A percentile compares a stretch with the other conserved stretches of the same genome.
These are phyloP conservation scores for Typhlichthys subterraneus DNA, from an alignment of 2,797 vertebrate species.

Conservation along the genomic window DNA sequence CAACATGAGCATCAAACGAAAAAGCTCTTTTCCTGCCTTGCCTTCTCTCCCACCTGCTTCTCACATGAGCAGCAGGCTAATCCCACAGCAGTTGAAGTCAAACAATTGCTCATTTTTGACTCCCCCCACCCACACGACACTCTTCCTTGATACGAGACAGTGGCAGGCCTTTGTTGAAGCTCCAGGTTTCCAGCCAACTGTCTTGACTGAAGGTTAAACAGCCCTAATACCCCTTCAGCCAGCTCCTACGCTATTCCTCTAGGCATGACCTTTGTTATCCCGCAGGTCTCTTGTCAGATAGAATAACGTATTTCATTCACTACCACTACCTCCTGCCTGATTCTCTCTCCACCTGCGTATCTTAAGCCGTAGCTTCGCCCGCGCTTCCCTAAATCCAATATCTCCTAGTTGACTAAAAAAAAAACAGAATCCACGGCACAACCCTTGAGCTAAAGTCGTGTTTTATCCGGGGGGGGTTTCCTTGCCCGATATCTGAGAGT, in stretches of 20 bases:
- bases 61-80: conserved; percentile 30
- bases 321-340: not conserved
- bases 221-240: conserved; percentile 34
- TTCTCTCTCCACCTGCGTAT: not conserved
- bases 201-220: conserved; percentile 38
- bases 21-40: not conserved
- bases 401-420: too few species aligned
- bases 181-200: conserved; percentile 51
- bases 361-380: too few species aligned
- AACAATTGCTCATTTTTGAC: conserved; percentile 26
- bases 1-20: too few species aligned
- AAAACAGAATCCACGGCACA: too few species aligned
- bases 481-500: too few species aligned
- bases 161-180: conserved; percentile 38
- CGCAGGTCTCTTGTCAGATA: conserved; percentile 9
- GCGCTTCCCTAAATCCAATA: too few species aligned
- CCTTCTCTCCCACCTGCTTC: conserved; percentile 23
- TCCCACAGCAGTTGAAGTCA: conserved; percentile 30
- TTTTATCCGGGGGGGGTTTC: too few species aligned
- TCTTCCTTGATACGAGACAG: conserved; percentile 38
- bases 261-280: not conserved
- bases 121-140: conserved; percentile 46
- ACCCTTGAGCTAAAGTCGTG: too few species aligned
- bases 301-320: conserved; percentile 38
- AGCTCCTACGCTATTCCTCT: not conserved